Evolutionary conservation across 2,797 vertebrate species (phyloP).

Genomic region (Allobates femoralis): DNA sequence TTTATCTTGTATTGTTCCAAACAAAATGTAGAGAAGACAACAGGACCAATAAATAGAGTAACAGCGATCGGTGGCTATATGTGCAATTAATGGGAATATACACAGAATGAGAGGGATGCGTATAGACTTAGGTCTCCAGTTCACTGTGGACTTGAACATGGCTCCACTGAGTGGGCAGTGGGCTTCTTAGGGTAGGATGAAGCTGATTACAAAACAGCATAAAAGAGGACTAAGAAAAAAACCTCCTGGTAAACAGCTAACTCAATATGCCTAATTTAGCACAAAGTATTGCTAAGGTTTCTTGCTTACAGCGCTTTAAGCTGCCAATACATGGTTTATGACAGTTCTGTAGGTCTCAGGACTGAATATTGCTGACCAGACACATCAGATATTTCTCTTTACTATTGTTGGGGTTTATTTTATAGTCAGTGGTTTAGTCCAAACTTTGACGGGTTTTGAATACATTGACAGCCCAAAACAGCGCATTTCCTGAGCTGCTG

Average conservation of each 20-base stretch:
- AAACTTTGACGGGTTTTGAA: constrained; percentile 49
- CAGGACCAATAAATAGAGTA: too few species aligned
- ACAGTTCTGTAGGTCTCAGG: neutral
- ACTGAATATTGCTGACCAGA: constrained; percentile 22
- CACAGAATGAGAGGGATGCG: too few species aligned
- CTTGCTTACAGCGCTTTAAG: neutral
- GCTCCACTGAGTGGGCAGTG: neutral
- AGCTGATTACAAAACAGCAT: neutral
- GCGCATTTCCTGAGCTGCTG: constrained; percentile 46
- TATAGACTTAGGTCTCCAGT: neutral
- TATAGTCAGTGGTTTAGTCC: constrained; percentile 38
- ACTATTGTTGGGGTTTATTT: constrained; percentile 36
- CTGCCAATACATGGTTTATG: neutral
- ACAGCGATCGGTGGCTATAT: too few species aligned
- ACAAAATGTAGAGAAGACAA: too few species aligned
- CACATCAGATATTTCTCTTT: constrained; percentile 27
- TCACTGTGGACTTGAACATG: neutral
- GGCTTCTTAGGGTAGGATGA: neutral
- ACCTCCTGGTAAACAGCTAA: too few species aligned
- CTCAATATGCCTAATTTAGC: neutral
- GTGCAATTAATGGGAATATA: neutral
- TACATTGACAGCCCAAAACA: constrained; percentile 27
- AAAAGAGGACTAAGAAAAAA: too few species aligned
- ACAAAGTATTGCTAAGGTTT: neutral
- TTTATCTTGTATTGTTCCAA: too few species aligned